Conservation (phyloP, 2,888 invertebrate genomes). For the Chrysomela aeneicollis region DNA sequence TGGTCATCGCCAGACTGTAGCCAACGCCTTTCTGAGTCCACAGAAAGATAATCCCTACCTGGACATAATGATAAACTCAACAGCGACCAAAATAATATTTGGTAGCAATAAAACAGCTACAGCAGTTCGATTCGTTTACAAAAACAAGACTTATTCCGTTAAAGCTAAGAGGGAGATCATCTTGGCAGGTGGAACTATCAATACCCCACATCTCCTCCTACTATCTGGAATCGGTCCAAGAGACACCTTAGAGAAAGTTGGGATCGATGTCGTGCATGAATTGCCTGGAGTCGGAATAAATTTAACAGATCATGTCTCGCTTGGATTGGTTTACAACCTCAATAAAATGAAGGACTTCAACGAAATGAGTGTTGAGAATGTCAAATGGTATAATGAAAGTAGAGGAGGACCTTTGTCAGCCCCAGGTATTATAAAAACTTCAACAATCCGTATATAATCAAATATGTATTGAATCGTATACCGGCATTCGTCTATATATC, state of each 20-base stretch:
- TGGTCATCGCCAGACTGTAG: constrained; percentile 60
- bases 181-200: constrained; percentile 67
- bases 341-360: constrained; percentile 41
- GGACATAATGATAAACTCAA: constrained; percentile 68
- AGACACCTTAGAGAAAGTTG: constrained; percentile 65
- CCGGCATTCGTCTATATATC: too few relatives aligned
- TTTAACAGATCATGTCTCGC: constrained; percentile 72
- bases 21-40: constrained; percentile 69
- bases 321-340: constrained; percentile 55
- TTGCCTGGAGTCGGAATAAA: constrained; percentile 74
- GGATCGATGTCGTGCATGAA: constrained; percentile 67
- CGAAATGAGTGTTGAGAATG: constrained; percentile 4
- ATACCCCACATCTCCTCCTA: constrained; percentile 72
- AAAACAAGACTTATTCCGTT: constrained; percentile 61
- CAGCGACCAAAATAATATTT: constrained; percentile 66
- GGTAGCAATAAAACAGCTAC: constrained; percentile 61
- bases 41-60: constrained; percentile 66
- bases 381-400: neutral
- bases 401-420: neutral
- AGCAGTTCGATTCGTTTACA: constrained; percentile 68
- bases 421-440: neutral
- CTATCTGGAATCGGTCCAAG: constrained; percentile 73
- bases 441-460: too few relatives aligned
- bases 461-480: too few relatives aligned
- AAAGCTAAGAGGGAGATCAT: constrained; percentile 67